Conservation (phyloP, 2,888 invertebrate species). For the Sclerodermus sp. region DNA sequence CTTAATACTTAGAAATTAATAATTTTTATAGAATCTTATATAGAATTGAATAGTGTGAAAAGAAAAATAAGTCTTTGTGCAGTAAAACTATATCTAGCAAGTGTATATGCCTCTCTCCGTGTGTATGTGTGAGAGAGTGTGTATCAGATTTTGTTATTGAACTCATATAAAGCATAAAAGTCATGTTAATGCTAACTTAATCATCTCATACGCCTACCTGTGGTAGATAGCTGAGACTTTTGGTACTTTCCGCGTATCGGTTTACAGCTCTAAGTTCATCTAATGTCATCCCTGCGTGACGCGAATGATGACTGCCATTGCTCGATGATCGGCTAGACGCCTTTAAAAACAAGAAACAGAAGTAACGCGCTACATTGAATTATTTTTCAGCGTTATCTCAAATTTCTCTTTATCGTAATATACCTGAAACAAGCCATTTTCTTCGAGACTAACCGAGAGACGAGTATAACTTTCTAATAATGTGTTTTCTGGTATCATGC, state of each 20-base stretch:
- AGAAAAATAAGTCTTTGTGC: too few relatives aligned
- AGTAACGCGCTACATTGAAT: neutral
- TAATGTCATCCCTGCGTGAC: constrained; percentile 74
- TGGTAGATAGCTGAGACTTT: constrained; percentile 87
- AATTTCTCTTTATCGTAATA: constrained; percentile 2
- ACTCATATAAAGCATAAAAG: neutral
- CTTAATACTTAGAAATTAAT: too few relatives aligned
- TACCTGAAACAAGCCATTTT: constrained; percentile 75
- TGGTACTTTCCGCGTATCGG: constrained; percentile 88
- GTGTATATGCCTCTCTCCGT: too few relatives aligned
- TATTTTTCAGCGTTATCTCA: neutral
- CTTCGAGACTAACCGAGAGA: constrained; percentile 85
- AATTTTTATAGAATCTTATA: too few relatives aligned
- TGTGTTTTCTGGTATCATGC: constrained; percentile 85
- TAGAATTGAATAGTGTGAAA: too few relatives aligned
- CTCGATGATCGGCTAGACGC: constrained; percentile 71
- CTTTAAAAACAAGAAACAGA: constrained; percentile 20
- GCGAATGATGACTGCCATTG: constrained; percentile 68
- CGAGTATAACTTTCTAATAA: constrained; percentile 84
- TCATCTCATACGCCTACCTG: constrained; percentile 68
- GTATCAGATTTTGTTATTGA: too few relatives aligned
- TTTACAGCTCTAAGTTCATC: constrained; percentile 85
- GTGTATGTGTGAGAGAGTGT: too few relatives aligned
- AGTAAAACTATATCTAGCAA: too few relatives aligned
- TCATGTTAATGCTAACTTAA: constrained; percentile 1